A percentile compares a stretch with the other conserved stretches of the same genome.
phyloP scores from a whole-genome alignment of 2,797 vertebrate genomes.

The Halcyon badia region DNA sequence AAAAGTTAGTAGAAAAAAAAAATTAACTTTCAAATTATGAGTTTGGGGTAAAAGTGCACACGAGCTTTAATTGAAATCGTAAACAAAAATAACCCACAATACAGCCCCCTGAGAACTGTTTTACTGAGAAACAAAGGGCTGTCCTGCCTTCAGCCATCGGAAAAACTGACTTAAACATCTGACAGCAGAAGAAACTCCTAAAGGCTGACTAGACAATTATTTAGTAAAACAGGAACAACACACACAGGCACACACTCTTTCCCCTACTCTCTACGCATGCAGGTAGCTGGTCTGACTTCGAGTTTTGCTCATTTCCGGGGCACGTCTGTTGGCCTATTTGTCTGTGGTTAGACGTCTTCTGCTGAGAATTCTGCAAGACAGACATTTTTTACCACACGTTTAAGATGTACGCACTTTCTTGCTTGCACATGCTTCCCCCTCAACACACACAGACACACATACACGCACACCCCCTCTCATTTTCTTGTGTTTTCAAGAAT shows the following conservation, averaged over 20 bases:
- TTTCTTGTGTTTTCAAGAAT: neutral
- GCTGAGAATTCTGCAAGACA: neutral
- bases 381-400: neutral
- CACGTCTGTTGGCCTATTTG: neutral
- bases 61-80: neutral
- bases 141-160: neutral
- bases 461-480: rapidly evolving
- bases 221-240: neutral
- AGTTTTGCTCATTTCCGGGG: neutral
- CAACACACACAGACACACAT: no score
- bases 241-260: neutral
- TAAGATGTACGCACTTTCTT: neutral
- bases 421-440: neutral
- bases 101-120: neutral
- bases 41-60: neutral
- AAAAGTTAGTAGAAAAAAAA: neutral
- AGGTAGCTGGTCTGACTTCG: neutral
- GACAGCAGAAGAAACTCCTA: neutral
- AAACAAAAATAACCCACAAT: neutral
- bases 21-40: no score
- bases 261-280: neutral
- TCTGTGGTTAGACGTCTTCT: neutral
- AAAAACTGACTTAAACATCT: neutral
- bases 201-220: neutral
- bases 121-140: neutral